A percentile compares a stretch with the other conserved stretches of the same genome.
phyloP scores from a whole-genome alignment of 1,140 invertebrate species.

The Drosophila tani region DNA sequence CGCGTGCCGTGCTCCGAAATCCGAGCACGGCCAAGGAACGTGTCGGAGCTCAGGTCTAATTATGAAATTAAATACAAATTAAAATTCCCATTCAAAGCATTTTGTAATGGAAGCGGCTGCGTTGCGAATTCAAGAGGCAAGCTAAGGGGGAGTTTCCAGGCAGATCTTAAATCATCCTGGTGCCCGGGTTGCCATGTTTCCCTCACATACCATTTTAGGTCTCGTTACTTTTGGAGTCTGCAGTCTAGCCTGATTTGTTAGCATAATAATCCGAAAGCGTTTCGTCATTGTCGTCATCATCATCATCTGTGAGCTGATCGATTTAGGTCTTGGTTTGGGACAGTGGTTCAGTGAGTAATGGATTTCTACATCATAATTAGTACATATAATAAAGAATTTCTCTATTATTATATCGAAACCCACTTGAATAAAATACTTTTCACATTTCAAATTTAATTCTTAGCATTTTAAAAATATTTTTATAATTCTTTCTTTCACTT shows the following conservation, averaged over 20 bases:
- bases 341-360: neutral
- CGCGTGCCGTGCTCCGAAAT: conserved; percentile 59
- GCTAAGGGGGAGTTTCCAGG: conserved; percentile 8
- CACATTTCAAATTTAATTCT: neutral
- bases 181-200: conserved; percentile 25
- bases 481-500: no score
- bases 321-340: neutral
- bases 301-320: conserved; percentile 16
- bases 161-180: conserved; percentile 14
- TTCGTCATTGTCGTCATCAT: conserved; percentile 51
- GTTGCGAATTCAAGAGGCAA: conserved; percentile 23
- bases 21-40: conserved; percentile 41
- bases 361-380: neutral
- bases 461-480: neutral
- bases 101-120: conserved; percentile 26
- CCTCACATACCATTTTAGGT: neutral
- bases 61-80: conserved; percentile 81
- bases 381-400: no score
- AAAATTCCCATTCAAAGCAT: conserved; percentile 59
- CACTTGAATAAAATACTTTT: neutral
- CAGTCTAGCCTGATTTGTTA: conserved; percentile 25
- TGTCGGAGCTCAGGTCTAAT: conserved; percentile 73
- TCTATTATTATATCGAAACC: no score
- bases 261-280: conserved; percentile 45
- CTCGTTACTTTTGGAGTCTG: neutral